Base-by-base conservation (phyloP, 2,797 vertebrate genomes). In the Paguma larvata region DNA sequence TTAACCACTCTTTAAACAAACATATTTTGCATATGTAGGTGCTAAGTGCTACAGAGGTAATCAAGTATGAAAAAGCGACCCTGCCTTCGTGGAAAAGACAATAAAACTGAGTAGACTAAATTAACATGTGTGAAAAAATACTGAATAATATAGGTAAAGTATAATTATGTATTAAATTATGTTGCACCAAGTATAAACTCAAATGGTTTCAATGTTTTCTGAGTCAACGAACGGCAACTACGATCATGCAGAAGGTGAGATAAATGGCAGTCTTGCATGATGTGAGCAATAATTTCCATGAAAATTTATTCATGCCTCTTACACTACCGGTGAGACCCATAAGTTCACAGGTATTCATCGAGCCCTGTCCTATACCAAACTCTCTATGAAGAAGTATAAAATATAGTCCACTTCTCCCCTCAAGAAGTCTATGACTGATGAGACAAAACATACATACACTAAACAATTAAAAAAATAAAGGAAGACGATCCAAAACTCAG, bases 161-260 rank as follows among this genome's bases (percentile, higher is more conserved):
- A 62, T 72, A 68, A 84, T 63, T 82, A 62, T 51, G 34, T 84
- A 44, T 84, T 84, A 95, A 83, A 83, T 88, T 48, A 92, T n/a
- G 12, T 68, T 78, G 21, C 15, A 68, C 68, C 48, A 51, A 51
- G 48, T 78, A 85, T n/a, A 51, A 89, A 78, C 25, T 41, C 27
- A 85, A 68, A 84, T 62, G 19, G 32, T 38, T 82, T 83, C 75
- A 68, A 84, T 62, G 19, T 38, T 38, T 82, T 83, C 75, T 65
- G 41, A 95, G 77, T 83, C 65, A 41, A 77, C 41, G 59, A 88
- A 67, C 48, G 79, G 68, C 30, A 87, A 38, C 38, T 92, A 25
- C 83, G 77, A 59, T 38, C 59, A 75, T 5, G 23, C 32, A 91
- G 44, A 34, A 86, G 63, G 73, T 80, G 25, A 68, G 48, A 41